Percentiles rank a stretch among this genome's conserved stretches.
phyloP scores from a whole-genome alignment of 2,797 vertebrate species.

The Pitangus sulphuratus region DNA sequence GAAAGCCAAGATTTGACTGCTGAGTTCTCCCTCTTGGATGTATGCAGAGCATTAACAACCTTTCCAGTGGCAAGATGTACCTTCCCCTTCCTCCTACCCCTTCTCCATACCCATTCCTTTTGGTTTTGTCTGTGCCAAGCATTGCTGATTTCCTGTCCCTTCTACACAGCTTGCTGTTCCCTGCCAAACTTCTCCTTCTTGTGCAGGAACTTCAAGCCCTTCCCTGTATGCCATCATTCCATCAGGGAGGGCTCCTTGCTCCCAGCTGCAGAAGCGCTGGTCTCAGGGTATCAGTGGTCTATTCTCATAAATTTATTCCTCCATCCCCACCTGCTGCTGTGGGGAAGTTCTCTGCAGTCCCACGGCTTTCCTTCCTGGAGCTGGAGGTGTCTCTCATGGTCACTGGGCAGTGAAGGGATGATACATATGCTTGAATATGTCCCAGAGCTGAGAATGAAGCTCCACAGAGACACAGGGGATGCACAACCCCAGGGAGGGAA shows the following conservation, averaged over 20 bases:
- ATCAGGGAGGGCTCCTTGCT: background rate
- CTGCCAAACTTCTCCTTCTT: background rate
- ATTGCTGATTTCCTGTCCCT: background rate
- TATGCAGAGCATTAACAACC: fast-evolving
- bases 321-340: background rate
- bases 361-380: background rate
- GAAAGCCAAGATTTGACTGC: background rate
- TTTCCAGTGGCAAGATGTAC: background rate
- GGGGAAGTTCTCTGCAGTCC: background rate
- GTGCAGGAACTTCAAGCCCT: background rate
- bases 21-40: background rate
- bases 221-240: background rate
- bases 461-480: background rate
- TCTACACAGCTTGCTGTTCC: background rate
- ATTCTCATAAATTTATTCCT: background rate
- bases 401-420: background rate
- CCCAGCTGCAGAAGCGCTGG: background rate
- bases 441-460: fast-evolving
- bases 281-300: background rate
- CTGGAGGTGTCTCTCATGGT: background rate
- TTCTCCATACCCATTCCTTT: background rate
- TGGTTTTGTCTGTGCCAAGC: background rate
- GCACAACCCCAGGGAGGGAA: background rate
- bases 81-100: background rate
- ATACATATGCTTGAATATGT: background rate